Evolutionary conservation across 1,140 invertebrate species (phyloP), one percentile per base, ranked within the genome.

Genomic region (Leguminivora glycinivorella): DNA sequence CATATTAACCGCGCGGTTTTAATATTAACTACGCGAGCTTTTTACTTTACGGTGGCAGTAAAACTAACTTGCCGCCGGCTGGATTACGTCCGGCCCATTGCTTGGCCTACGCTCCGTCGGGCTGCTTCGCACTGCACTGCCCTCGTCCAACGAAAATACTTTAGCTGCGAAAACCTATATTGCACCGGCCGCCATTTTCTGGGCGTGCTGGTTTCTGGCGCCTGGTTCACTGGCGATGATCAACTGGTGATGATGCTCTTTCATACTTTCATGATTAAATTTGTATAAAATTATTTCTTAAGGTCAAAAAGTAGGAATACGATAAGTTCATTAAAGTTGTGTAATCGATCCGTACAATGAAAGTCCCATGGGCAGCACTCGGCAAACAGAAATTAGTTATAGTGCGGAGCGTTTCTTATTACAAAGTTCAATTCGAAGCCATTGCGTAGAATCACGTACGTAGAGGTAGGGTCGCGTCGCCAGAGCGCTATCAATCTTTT

Each of bases 401-500:
- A 63, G 25, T 17, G 26, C n/a, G 25, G 58, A 63, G 25, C 58
- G 58, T 63, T 63, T 29, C 58, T 63, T 63, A 63, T 63, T 29
- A 63, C 14, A 63, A 63, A 63, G 58, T 63, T 63, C 58, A 72
- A 43, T 72, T 70, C 56, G 67, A 43, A 10, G 34, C 52, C 70
- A 67, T 68, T 56, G 70, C 71, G 47, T 56, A 69, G 68, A 38
- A 43, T 56, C 68, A 72, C 66, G 56, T 74, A 77, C 40, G 69
- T 70, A 70, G 71, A 74, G 71, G 70, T 71, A 72, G 70, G 69
- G 72, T 14, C 60, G 70, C 68, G 25, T 67, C 56, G 69, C 67
- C 75, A 24, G 66, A 31, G 70, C 70, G 74, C 83, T 81, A 89
- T 91, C 87, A 88, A 89, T 91, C 89, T 89, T 86, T 80, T 82